Evolutionary conservation across 2,113 vertebrate species (phyloP).

Genomic region (Drymodes brunneopygia): DNA sequence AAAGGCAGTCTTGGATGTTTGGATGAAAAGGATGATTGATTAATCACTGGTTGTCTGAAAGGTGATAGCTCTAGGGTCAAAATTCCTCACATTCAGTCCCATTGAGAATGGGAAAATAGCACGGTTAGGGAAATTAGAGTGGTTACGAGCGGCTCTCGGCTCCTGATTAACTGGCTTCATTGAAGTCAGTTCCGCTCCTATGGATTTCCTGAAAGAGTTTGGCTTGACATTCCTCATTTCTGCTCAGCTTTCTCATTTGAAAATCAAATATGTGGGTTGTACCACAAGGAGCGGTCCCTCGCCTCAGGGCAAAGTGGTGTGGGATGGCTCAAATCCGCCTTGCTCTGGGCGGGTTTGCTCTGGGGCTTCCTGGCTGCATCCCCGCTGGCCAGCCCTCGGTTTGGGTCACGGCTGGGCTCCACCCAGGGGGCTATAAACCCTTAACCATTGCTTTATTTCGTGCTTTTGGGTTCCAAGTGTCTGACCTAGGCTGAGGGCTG

Average conservation of each 20-base stretch:
- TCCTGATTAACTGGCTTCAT: background rate
- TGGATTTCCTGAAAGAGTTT: background rate
- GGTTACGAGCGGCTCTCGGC: background rate
- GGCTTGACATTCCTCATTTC: background rate
- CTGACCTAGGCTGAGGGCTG: background rate
- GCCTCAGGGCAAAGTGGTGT: background rate
- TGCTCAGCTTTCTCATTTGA: background rate
- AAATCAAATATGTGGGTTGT: background rate
- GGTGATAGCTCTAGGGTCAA: background rate
- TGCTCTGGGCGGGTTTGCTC: background rate
- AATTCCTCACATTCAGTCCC: background rate
- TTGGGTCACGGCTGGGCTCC: background rate
- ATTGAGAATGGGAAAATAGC: background rate
- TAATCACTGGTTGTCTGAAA: background rate
- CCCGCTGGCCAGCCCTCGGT: fast-evolving
- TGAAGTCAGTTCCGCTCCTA: background rate
- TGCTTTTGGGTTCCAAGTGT: background rate
- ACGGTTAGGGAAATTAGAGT: background rate
- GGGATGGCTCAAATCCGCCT: background rate
- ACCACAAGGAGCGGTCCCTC: background rate
- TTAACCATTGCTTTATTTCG: background rate
- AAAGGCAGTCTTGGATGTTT: background rate
- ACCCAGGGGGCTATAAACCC: fast-evolving
- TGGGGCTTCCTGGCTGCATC: background rate
- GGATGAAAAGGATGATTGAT: background rate